Evolutionary conservation across 2,888 invertebrate species (phyloP).

Genomic region (Dryobotodes eremita): DNA sequence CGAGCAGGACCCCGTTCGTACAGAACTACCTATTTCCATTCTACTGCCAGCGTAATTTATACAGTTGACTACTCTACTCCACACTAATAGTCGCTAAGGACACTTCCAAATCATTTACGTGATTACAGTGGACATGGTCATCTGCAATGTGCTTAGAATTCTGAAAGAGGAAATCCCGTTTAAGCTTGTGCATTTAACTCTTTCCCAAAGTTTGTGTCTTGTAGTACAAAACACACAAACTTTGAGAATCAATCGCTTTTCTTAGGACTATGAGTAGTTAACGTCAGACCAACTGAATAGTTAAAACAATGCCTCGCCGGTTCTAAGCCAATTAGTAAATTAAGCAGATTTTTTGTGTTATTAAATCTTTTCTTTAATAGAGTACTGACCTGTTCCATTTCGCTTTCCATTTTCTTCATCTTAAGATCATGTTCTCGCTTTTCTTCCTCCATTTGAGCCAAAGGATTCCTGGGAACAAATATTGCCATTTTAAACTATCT

Average conservation of each 20-base stretch:
- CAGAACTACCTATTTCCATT: too few relatives aligned
- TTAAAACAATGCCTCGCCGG: neutral
- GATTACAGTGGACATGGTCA: neutral
- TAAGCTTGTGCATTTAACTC: neutral
- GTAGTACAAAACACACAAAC: neutral
- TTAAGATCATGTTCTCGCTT: slow-evolving; percentile 98
- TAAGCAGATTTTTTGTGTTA: neutral
- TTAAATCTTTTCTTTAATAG: neutral
- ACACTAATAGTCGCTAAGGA: neutral
- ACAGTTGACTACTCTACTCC: too few relatives aligned
- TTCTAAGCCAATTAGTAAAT: neutral
- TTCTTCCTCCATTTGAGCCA: slow-evolving; percentile 99
- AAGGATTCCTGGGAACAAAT: slow-evolving; percentile 95
- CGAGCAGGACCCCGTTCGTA: too few relatives aligned
- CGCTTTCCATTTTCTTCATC: slow-evolving; percentile 99
- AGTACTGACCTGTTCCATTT: slow-evolving; percentile 96
- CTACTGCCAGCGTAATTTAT: too few relatives aligned
- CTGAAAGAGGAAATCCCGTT: neutral
- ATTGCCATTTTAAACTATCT: slow-evolving; percentile 45
- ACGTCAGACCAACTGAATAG: neutral
- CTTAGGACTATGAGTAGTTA: neutral
- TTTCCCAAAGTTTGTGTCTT: neutral
- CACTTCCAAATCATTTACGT: neutral
- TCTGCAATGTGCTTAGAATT: neutral
- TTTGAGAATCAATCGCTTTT: neutral